Base-by-base conservation (phyloP, 1,140 invertebrate species). In the Philopotamus ludificatus region DNA sequence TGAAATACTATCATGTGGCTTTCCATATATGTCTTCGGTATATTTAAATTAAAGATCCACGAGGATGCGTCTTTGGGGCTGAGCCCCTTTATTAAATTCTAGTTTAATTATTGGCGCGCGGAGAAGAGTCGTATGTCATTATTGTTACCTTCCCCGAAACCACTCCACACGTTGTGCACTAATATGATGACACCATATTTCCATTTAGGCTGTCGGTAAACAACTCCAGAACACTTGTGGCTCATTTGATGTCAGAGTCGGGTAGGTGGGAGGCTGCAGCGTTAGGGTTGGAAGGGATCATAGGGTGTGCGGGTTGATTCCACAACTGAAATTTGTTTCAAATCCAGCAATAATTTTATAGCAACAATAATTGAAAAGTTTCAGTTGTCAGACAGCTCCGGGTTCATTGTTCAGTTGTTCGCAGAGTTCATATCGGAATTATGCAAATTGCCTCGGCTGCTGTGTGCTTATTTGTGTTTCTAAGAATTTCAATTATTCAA, bases 161-260 rank as follows among this genome's bases (percentile, higher is more conserved):
- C 28, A 49, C 47, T 21, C 21, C 15, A 21, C 22, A 21, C 47
- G 47, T 9, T 21, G 47, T 4, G 16, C 47, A 53, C 22, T 53
- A 67, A 67, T 67, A 70, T 61, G 65, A 64, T 70, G 68, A 70
- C 68, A 70, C 65, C 68, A 67, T 70, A 70, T 70, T 70, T 70
- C 68, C 55, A 70, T 70, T 70, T 65, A 67, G 65, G 12, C 59
- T 64, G 54, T 60, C 64, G 23, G 68, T 70, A 70, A 66, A 70
- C 68, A 70, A 60, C 63, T 70, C 64, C 39, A 53, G 23, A 70
- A 60, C 68, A 70, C 68, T 70, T 70, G 68, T 60, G 67, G 67
- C 63, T 63, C 63, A 66, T 64, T 66, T 64, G 34, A 55, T 44
- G 68, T 65, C 51, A 26, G 28, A 25, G 57, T 49, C 18, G 55